phyloP scores from a whole-genome alignment of 2,113 vertebrate genomes.

The Motacilla tschutschensis region DNA sequence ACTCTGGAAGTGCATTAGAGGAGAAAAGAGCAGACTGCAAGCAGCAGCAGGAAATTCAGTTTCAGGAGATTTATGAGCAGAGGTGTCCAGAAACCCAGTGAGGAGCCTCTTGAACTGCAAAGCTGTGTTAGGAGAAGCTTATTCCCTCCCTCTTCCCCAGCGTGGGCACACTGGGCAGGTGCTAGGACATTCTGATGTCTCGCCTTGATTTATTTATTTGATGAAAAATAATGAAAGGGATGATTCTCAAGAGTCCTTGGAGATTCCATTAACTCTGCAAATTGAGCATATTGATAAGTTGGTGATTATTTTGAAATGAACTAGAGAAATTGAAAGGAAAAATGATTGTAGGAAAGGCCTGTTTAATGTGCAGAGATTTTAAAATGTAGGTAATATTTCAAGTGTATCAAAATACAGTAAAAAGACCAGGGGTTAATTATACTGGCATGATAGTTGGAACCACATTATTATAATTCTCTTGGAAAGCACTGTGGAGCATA shows the following conservation, averaged over 20 bases:
- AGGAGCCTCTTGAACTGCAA: constrained; percentile 12
- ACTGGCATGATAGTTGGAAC: constrained; percentile 52
- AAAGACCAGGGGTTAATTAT: constrained; percentile 39
- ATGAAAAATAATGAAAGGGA: constrained; percentile 32
- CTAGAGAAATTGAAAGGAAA: neutral
- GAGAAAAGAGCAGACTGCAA: constrained; percentile 17
- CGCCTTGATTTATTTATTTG: constrained; percentile 44
- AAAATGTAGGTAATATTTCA: constrained; percentile 48
- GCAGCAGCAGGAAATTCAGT: constrained; percentile 29
- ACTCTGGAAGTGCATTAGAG: neutral
- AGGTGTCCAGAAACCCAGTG: constrained; percentile 14
- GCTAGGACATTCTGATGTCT: neutral
- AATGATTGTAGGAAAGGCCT: neutral
- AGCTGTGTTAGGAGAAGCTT: neutral
- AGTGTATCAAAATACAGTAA: constrained; percentile 39
- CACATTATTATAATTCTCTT: constrained; percentile 63
- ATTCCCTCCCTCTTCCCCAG: neutral
- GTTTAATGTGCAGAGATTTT: neutral
- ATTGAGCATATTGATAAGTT: constrained; percentile 22
- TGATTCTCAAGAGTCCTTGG: constrained; percentile 3
- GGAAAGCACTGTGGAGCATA: constrained; percentile 63
- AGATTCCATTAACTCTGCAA: constrained; percentile 28
- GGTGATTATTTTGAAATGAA: constrained; percentile 28
- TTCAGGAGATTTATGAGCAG: constrained; percentile 48
- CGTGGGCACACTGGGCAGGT: neutral